Evolutionary conservation across 2,797 vertebrate species (phyloP).

Genomic region (Garrulus glandarius): DNA sequence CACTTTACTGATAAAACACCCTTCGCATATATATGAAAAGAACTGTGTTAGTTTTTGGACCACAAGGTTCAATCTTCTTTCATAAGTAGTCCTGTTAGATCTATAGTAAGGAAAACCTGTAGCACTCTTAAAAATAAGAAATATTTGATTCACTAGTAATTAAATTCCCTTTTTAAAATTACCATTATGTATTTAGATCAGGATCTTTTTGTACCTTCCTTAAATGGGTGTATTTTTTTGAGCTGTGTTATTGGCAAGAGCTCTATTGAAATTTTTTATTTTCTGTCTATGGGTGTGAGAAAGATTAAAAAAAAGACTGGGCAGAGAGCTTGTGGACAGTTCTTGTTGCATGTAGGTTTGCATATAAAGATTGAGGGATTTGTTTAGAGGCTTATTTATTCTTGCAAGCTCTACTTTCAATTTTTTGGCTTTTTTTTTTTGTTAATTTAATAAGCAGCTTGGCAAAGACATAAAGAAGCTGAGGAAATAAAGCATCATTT

Average conservation of each 20-base stretch:
- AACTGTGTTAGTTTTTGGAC: conserved; percentile 14
- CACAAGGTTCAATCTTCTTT: neutral
- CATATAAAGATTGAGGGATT: neutral
- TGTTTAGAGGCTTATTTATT: neutral
- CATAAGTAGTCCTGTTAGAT: neutral
- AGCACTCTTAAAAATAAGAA: neutral
- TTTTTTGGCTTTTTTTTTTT: neutral
- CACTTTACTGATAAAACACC: neutral
- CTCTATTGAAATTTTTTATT: neutral
- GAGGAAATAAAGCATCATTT: neutral
- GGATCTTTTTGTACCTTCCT: neutral
- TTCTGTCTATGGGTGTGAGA: neutral
- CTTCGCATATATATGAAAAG: neutral
- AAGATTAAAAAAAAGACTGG: neutral
- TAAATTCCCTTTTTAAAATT: neutral
- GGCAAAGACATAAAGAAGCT: neutral
- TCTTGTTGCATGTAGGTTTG: neutral
- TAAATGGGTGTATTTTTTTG: neutral
- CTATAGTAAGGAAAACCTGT: neutral
- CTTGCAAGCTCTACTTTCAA: neutral
- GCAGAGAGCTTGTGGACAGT: neutral
- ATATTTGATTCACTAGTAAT: neutral
- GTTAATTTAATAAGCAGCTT: neutral
- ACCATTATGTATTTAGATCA: neutral
- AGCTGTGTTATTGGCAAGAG: neutral